Evolutionary conservation across 2,888 invertebrate species (phyloP).

Genomic region (Drosophila kanekoi): DNA sequence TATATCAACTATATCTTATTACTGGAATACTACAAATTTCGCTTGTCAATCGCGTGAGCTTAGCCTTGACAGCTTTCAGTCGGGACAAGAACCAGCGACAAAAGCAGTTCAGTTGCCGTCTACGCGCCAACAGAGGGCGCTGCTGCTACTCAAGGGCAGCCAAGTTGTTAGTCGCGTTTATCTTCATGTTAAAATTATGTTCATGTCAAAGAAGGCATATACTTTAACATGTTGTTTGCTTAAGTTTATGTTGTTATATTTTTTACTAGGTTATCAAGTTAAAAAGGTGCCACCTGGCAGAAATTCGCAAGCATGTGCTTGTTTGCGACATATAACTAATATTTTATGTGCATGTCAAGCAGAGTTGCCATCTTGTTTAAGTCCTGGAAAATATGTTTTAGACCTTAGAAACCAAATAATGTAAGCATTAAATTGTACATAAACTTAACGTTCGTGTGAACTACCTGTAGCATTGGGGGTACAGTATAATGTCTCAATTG

Average conservation of each 20-base stretch:
- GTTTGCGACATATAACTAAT: not conserved
- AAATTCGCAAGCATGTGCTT: not conserved
- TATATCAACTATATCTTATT: not conserved
- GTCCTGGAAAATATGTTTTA: not conserved
- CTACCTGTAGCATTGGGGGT: not conserved
- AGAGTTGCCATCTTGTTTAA: not conserved
- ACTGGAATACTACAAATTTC: not conserved
- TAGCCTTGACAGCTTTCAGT: slow-evolving; percentile 77
- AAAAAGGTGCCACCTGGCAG: no score
- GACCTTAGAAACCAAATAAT: not conserved
- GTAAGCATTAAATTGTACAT: not conserved
- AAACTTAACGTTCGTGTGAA: not conserved
- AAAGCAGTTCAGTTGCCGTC: not conserved
- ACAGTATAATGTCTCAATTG: slow-evolving; percentile 48
- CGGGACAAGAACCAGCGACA: slow-evolving; percentile 58
- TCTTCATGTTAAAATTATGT: not conserved
- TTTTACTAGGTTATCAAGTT: no score
- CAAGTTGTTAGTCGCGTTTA: not conserved
- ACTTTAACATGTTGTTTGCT: not conserved
- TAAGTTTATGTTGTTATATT: not conserved
- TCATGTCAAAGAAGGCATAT: not conserved
- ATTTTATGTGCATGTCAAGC: not conserved
- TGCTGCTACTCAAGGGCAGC: not conserved
- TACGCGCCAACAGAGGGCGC: slow-evolving; percentile 46
- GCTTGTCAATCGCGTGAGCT: slow-evolving; percentile 46